Percentiles rank a stretch among this genome's conserved stretches.
These are phyloP conservation scores for Dorcus hopei DNA, from an alignment of 2,888 invertebrate species.

Conservation along the genomic window DNA sequence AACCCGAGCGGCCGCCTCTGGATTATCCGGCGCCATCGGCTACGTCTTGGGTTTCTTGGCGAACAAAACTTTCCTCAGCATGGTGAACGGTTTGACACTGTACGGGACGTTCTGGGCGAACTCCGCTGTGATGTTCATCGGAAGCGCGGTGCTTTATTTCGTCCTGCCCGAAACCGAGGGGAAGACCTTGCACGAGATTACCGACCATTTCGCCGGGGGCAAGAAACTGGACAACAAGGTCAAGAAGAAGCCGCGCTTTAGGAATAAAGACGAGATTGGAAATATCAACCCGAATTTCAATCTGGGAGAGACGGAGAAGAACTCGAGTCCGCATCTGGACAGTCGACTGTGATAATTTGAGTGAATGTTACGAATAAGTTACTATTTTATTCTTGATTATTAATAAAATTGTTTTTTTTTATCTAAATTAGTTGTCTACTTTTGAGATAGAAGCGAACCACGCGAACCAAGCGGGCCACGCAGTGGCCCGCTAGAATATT, in stretches of 20 bases:
- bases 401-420: no score
- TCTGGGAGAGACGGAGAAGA: background rate
- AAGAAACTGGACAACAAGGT: slow-evolving; percentile 53
- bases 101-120: slow-evolving; percentile 74
- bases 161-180: slow-evolving; percentile 81
- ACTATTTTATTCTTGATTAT: no score
- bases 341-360: no score
- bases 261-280: slow-evolving; percentile 11
- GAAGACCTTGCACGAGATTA: slow-evolving; percentile 67
- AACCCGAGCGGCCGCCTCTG: slow-evolving; percentile 69
- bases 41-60: slow-evolving; percentile 74
- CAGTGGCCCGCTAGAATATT: no score
- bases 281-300: slow-evolving; percentile 1
- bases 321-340: background rate
- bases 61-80: slow-evolving; percentile 69
- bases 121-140: slow-evolving; percentile 60
- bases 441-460: no score
- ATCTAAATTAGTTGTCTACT: no score
- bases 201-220: slow-evolving; percentile 65
- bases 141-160: slow-evolving; percentile 64
- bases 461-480: no score
- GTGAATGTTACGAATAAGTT: no score
- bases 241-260: slow-evolving; percentile 33
- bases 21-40: slow-evolving; percentile 68
- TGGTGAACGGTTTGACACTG: slow-evolving; percentile 61